Evolutionary conservation across 2,797 vertebrate genomes (phyloP).

Genomic region (Gadopsis bispinosus): DNA sequence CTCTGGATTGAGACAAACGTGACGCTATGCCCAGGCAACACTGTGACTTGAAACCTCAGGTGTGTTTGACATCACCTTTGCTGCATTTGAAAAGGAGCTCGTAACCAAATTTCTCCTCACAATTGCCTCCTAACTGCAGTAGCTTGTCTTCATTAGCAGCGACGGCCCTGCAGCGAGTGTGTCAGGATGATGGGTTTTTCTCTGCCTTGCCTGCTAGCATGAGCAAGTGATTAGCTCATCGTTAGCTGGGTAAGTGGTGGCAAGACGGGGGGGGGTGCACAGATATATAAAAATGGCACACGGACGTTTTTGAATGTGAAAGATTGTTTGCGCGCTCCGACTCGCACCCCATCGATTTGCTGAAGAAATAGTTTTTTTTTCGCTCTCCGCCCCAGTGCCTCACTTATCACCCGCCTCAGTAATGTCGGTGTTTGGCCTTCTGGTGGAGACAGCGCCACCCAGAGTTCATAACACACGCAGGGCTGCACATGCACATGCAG

Average conservation of each 20-base stretch:
- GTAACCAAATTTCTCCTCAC: slow-evolving; percentile 51
- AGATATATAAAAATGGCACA: slow-evolving; percentile 16
- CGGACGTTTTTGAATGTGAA: slow-evolving; percentile 21
- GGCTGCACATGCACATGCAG: slow-evolving; percentile 1
- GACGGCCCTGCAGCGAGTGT: slow-evolving; percentile 42
- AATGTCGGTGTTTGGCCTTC: slow-evolving; percentile 39
- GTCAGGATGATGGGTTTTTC: slow-evolving; percentile 55
- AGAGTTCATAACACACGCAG: slow-evolving; percentile 12
- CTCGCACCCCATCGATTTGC: slow-evolving; percentile 48
- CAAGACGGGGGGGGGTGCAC: neutral
- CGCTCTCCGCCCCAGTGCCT: slow-evolving; percentile 10
- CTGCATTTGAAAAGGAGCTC: slow-evolving; percentile 21
- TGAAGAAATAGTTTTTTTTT: slow-evolving; percentile 49
- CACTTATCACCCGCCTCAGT: slow-evolving; percentile 33
- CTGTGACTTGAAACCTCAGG: neutral
- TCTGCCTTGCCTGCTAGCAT: slow-evolving; percentile 37
- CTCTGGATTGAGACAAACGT: neutral
- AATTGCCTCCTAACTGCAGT: slow-evolving; percentile 42
- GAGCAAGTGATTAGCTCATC: slow-evolving; percentile 57
- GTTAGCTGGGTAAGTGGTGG: slow-evolving; percentile 52
- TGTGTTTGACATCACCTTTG: neutral
- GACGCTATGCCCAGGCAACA: neutral
- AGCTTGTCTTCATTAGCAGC: slow-evolving; percentile 65
- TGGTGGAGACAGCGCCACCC: slow-evolving; percentile 21
- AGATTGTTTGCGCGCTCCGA: slow-evolving; percentile 21